These are phyloP conservation scores for Ciconia boyciana DNA, from an alignment of 2,113 vertebrate species.

Conservation along the genomic window DNA sequence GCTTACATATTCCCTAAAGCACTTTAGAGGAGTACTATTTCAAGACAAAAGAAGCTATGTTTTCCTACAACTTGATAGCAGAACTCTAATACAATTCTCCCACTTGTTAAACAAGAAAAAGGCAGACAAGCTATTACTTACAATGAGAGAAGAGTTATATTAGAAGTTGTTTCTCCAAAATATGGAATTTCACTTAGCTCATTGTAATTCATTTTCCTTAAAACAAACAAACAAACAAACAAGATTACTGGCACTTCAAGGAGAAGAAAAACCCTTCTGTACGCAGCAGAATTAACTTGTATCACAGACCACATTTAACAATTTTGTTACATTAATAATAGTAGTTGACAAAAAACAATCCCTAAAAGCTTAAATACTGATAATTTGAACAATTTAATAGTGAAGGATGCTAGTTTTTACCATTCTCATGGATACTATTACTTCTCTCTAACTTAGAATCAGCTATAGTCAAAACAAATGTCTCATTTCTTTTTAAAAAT, in stretches of 20 bases:
- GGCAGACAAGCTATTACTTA: conserved; percentile 78
- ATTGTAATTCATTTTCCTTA: conserved; percentile 95
- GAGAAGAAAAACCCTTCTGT: not conserved
- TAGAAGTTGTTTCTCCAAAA: conserved; percentile 86
- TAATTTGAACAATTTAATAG: not conserved
- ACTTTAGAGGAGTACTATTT: not conserved
- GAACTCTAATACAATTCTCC: not conserved
- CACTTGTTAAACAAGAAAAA: not conserved
- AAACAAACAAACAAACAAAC: not conserved
- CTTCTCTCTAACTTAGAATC: not conserved
- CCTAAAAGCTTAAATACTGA: not conserved
- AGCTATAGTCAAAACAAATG: not conserved
- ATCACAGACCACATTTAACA: not conserved
- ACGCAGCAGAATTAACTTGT: not conserved
- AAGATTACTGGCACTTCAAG: not conserved
- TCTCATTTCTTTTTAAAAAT: not conserved
- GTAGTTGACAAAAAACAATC: not conserved
- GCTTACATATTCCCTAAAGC: not conserved
- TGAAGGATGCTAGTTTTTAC: not conserved
- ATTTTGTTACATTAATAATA: not conserved
- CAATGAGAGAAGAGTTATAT: conserved; percentile 90
- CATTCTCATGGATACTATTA: not conserved
- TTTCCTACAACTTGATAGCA: not conserved
- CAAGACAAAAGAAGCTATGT: not conserved
- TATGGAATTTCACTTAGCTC: conserved; percentile 86